A percentile compares a stretch with the other conserved stretches of the same genome.
Conservation (phyloP, 2,888 invertebrate genomes). For the Panzeria rudis region DNA sequence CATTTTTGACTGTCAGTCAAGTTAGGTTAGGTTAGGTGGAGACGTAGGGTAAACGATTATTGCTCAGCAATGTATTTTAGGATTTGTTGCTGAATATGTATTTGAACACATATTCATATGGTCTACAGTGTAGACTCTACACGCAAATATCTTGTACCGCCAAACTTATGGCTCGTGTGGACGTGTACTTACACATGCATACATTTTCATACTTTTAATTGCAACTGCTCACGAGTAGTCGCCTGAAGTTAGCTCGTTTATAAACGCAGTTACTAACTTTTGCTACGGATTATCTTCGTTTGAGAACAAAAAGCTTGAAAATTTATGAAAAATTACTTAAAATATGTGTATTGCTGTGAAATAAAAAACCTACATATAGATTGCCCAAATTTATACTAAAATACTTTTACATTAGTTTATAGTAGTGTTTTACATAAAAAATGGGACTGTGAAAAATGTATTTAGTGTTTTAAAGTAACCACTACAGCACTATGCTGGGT, state of each 20-base stretch:
- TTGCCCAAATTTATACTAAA: not conserved
- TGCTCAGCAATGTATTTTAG: no score
- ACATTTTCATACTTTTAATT: not conserved
- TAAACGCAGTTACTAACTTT: slow-evolving; percentile 62
- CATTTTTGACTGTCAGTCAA: no score
- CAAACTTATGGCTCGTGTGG: no score
- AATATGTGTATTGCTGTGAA: not conserved
- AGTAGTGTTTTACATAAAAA: slow-evolving; percentile 28
- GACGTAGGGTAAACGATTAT: no score
- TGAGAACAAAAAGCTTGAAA: slow-evolving; percentile 38
- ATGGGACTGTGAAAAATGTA: slow-evolving; percentile 58
- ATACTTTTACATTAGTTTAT: slow-evolving; percentile 14
- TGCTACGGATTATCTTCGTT: slow-evolving; percentile 52
- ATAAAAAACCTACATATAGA: not conserved
- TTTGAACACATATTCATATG: no score
- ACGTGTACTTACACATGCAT: slow-evolving; percentile 2
- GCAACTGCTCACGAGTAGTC: slow-evolving; percentile 58
- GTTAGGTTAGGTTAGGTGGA: no score
- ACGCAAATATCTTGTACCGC: no score
- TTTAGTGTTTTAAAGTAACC: slow-evolving; percentile 66
- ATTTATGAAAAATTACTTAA: not conserved
- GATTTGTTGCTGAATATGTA: no score
- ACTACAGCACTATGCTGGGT: slow-evolving; percentile 67
- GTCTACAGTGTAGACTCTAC: no score
- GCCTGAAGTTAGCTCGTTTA: slow-evolving; percentile 45